Evolutionary conservation across 2,797 vertebrate species (phyloP).

Genomic region (Champsocephalus gunnari): DNA sequence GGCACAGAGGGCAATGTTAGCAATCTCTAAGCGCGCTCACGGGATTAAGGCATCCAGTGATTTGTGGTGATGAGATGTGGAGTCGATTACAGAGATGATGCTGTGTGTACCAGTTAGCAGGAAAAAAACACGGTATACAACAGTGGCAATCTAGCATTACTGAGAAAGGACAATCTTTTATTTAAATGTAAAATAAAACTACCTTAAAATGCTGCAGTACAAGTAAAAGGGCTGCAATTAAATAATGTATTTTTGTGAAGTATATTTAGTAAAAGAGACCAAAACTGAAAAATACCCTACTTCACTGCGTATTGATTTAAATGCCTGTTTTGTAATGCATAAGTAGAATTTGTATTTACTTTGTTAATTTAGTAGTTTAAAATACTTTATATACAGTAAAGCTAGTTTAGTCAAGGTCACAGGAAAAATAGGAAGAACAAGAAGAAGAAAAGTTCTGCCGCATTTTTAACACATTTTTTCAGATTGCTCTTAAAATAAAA

Average conservation of each 20-base stretch:
- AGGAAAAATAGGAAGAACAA: background rate
- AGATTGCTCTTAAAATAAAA: background rate
- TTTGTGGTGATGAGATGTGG: constrained; percentile 49
- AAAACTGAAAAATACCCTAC: background rate
- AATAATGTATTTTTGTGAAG: background rate
- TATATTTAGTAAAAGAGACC: background rate
- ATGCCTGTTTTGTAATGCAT: background rate
- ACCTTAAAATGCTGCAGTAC: background rate
- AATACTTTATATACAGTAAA: background rate
- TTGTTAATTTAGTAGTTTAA: too few relatives aligned
- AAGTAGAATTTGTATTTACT: background rate
- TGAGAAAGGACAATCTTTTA: background rate
- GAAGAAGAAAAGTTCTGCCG: background rate
- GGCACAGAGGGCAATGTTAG: constrained; percentile 23
- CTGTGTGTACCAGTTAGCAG: constrained; percentile 5
- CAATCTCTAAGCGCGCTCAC: constrained; percentile 21
- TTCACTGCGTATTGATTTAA: background rate
- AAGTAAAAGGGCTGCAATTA: background rate
- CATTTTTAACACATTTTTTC: background rate
- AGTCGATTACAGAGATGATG: constrained; percentile 35
- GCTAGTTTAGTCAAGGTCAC: background rate
- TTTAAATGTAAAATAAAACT: background rate
- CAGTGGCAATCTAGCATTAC: background rate
- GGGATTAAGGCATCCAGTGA: constrained; percentile 38
- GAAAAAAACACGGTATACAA: background rate